phyloP scores from a whole-genome alignment of 2,113 vertebrate genomes.

The Pteropus alecto region DNA sequence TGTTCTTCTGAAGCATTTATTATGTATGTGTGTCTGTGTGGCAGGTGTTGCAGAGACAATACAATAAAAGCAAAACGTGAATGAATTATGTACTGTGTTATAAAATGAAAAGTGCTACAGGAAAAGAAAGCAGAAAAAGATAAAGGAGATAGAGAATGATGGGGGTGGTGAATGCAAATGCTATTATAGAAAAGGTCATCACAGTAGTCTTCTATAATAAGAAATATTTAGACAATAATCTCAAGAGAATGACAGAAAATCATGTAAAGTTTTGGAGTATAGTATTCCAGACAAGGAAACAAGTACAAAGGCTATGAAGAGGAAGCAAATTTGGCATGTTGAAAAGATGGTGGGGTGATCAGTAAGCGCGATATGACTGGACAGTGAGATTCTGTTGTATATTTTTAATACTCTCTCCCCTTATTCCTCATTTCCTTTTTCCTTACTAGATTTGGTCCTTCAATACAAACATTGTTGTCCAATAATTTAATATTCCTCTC shows the following conservation, averaged over 20 bases:
- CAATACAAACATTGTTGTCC: neutral
- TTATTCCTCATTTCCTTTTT: neutral
- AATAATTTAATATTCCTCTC: neutral
- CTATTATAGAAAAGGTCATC: neutral
- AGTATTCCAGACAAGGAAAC: neutral
- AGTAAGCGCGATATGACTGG: neutral
- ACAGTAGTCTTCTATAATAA: neutral
- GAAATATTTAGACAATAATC: neutral
- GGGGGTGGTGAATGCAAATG: neutral
- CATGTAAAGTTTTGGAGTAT: neutral
- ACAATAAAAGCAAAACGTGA: neutral
- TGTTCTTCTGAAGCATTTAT: neutral
- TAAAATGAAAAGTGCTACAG: neutral
- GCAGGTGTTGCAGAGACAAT: neutral
- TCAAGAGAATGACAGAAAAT: neutral
- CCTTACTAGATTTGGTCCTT: neutral
- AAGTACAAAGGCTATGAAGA: neutral
- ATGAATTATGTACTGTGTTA: neutral
- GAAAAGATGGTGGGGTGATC: neutral
- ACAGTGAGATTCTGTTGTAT: neutral
- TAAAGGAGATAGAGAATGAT: neutral
- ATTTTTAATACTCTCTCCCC: neutral
- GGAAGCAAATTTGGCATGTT: neutral
- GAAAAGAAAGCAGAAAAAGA: neutral
- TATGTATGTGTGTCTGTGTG: neutral